These are phyloP conservation scores for Clitarchus hookeri DNA, from an alignment of 2,888 invertebrate genomes.

Conservation along the genomic window DNA sequence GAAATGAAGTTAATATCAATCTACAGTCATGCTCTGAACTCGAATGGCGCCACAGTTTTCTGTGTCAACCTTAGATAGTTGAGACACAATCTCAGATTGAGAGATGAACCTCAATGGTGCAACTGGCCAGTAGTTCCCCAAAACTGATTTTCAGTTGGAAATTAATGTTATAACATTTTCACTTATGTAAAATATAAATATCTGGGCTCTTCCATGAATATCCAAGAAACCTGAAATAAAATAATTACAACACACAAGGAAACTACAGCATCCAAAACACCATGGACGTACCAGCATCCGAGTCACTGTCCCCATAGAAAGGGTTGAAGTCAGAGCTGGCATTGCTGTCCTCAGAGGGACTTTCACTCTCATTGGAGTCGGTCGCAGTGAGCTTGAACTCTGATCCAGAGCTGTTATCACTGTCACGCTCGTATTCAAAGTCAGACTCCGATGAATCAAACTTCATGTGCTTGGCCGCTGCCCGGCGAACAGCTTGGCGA, in stretches of 20 bases:
- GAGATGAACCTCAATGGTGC: too few relatives aligned
- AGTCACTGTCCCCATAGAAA: constrained; percentile 81
- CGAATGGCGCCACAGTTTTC: too few relatives aligned
- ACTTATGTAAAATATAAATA: constrained; percentile 26
- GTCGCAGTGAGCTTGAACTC: constrained; percentile 51
- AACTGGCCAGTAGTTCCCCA: too few relatives aligned
- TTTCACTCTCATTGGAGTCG: constrained; percentile 49
- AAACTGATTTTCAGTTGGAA: too few relatives aligned
- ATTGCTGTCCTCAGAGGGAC: constrained; percentile 62
- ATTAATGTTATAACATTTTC: background rate
- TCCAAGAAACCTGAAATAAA: background rate
- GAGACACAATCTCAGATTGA: too few relatives aligned
- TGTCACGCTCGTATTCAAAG: constrained; percentile 60
- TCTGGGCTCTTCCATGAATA: background rate
- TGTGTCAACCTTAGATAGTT: too few relatives aligned
- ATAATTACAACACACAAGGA: background rate
- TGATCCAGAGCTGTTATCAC: constrained; percentile 63
- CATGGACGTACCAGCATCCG: constrained; percentile 64
- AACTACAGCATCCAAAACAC: constrained; percentile 54
- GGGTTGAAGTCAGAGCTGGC: constrained; percentile 88
- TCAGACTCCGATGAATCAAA: constrained; percentile 52
- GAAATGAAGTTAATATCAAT: too few relatives aligned
- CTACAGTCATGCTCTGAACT: too few relatives aligned
- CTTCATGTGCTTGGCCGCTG: constrained; percentile 62
- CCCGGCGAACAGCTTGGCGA: constrained; percentile 63